Evolutionary conservation across 23 tunicate species (phyloP).

Genomic region (Phallusia fumigata): DNA sequence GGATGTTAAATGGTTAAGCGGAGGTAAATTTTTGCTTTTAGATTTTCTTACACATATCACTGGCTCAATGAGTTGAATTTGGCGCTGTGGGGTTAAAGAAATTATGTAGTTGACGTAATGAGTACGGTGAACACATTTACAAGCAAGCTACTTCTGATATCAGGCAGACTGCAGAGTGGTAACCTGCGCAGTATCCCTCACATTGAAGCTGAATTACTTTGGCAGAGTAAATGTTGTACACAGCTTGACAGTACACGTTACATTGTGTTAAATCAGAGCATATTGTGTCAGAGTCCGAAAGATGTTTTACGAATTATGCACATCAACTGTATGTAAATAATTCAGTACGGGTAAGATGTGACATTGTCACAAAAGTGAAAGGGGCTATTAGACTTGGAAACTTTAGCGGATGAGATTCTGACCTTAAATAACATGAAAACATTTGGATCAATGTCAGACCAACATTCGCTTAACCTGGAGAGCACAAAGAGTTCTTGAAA

Average conservation of each 20-base stretch:
- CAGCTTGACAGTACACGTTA: constrained; percentile 18
- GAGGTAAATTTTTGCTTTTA: constrained; percentile 15
- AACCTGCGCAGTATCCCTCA: constrained; percentile 14
- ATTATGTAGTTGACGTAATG: neutral
- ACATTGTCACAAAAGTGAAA: neutral
- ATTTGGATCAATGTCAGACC: too few species aligned
- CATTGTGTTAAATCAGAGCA: neutral
- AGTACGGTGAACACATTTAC: constrained; percentile 16
- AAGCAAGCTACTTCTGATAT: constrained; percentile 6
- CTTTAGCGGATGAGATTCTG: neutral
- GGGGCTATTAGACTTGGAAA: neutral
- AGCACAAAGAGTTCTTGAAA: too few species aligned
- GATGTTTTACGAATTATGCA: constrained; percentile 2
- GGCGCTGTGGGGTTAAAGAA: constrained; percentile 15
- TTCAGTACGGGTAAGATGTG: neutral
- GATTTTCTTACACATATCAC: constrained; percentile 13
- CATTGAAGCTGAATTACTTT: neutral
- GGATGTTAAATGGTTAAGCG: constrained; percentile 21
- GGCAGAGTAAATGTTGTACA: neutral
- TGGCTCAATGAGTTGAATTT: constrained; percentile 9
- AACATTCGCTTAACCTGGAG: too few species aligned
- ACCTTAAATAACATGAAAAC: neutral
- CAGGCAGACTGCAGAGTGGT: constrained; percentile 10
- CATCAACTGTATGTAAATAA: neutral
- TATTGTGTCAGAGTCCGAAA: constrained; percentile 9